Evolutionary conservation across 1,140 invertebrate genomes (phyloP).

Genomic region (Ceratitis capitata): DNA sequence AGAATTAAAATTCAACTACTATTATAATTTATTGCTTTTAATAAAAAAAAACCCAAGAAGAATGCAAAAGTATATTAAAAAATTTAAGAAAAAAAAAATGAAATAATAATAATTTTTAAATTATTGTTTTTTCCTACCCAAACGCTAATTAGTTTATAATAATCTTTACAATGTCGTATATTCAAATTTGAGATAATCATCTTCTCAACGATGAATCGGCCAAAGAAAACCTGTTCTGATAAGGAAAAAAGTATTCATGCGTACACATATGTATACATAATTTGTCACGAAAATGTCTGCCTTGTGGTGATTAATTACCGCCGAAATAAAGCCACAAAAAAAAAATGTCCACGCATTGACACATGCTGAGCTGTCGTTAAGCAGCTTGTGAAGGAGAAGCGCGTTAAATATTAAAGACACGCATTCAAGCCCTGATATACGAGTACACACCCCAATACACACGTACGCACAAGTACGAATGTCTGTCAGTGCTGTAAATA

Average conservation of each 20-base stretch:
- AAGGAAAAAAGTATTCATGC: not conserved
- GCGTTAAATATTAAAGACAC: not conserved
- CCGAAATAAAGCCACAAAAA: not conserved
- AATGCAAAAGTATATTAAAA: too few species aligned
- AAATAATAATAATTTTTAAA: too few species aligned
- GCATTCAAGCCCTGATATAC: not conserved
- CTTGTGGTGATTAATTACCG: not conserved
- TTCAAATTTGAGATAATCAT: too few species aligned
- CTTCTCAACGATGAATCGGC: too few species aligned
- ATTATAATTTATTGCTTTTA: too few species aligned
- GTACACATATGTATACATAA: not conserved
- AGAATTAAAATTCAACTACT: too few species aligned
- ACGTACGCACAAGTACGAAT: not conserved
- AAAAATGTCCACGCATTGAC: not conserved
- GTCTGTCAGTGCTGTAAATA: not conserved
- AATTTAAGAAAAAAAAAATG: too few species aligned
- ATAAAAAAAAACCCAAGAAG: too few species aligned
- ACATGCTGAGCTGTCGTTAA: not conserved
- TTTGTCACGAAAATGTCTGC: not conserved
- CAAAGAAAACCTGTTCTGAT: too few species aligned
- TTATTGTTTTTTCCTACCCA: too few species aligned
- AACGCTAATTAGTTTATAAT: too few species aligned
- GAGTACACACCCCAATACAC: not conserved
- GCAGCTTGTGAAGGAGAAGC: not conserved
- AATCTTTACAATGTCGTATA: too few species aligned